phyloP scores from a whole-genome alignment of 1,140 invertebrate genomes.

The Frieseomelitta varia region DNA sequence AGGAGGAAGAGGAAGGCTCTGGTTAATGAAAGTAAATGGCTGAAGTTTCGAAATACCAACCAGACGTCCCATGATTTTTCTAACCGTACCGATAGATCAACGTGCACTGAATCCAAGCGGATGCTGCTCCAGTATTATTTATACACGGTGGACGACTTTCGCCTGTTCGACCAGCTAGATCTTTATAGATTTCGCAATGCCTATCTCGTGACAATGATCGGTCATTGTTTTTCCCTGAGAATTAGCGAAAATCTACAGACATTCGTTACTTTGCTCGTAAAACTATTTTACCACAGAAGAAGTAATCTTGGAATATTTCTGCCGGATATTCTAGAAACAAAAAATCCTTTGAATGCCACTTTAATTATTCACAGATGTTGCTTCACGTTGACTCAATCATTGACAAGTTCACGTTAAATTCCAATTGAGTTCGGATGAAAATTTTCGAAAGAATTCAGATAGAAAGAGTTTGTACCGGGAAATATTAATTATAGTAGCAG shows the following conservation, averaged over 20 bases:
- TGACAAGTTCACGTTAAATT: not conserved
- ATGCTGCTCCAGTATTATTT: slow-evolving; percentile 73
- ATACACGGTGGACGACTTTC: slow-evolving; percentile 76
- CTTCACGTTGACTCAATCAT: not conserved
- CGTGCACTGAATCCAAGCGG: slow-evolving; percentile 66
- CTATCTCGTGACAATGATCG: slow-evolving; percentile 58
- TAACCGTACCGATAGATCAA: slow-evolving; percentile 53
- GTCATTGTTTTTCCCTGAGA: slow-evolving; percentile 45
- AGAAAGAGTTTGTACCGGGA: too few relatives aligned
- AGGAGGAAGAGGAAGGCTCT: not conserved
- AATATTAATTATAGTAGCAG: too few relatives aligned
- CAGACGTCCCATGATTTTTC: slow-evolving; percentile 22
- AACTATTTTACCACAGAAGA: not conserved
- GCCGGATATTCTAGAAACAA: too few relatives aligned
- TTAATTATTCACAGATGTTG: not conserved
- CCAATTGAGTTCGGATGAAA: too few relatives aligned
- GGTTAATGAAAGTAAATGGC: not conserved
- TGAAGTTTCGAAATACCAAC: not conserved
- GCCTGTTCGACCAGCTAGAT: slow-evolving; percentile 59
- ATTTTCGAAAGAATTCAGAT: too few relatives aligned
- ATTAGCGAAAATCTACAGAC: not conserved
- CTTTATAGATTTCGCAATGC: slow-evolving; percentile 60
- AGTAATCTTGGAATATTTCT: not conserved
- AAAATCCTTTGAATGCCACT: not conserved
- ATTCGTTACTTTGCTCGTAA: slow-evolving; percentile 35